These are phyloP conservation scores for Ptilorrhoa leucosticta DNA, from an alignment of 2,113 vertebrate genomes.

Conservation along the genomic window DNA sequence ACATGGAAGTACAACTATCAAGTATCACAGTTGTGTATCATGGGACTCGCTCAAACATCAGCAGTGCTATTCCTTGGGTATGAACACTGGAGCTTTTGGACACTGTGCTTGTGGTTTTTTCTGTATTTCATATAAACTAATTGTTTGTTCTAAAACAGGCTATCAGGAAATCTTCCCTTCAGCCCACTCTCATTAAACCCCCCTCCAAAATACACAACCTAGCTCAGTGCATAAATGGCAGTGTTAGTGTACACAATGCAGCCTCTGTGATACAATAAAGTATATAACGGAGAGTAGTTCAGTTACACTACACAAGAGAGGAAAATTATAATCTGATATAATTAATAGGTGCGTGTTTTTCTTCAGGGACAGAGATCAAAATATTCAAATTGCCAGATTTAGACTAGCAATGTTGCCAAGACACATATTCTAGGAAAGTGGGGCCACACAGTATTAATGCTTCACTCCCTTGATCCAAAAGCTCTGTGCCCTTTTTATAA, in stretches of 20 bases:
- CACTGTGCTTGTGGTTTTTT: not conserved
- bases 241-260: not conserved
- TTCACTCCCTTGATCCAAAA: not conserved
- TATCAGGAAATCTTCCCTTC: not conserved
- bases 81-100: not conserved
- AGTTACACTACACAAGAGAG: not conserved
- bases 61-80: not conserved
- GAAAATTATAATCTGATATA: not conserved
- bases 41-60: not conserved
- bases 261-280: not conserved
- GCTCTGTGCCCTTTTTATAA: not conserved
- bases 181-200: not conserved
- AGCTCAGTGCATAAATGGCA: not conserved
- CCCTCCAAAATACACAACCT: not conserved
- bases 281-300: not conserved
- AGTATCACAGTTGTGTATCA: not conserved
- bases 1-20: not conserved
- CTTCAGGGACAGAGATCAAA: not conserved
- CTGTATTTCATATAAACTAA: not conserved
- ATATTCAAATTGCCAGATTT: constrained; percentile 4
- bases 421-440: not conserved
- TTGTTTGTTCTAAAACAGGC: not conserved
- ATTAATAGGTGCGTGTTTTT: not conserved
- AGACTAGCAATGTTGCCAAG: not conserved
- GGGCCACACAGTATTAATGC: not conserved